These are phyloP conservation scores for Galeopsomyia nigrocyanea DNA, from an alignment of 2,888 invertebrate species.

Conservation along the genomic window DNA sequence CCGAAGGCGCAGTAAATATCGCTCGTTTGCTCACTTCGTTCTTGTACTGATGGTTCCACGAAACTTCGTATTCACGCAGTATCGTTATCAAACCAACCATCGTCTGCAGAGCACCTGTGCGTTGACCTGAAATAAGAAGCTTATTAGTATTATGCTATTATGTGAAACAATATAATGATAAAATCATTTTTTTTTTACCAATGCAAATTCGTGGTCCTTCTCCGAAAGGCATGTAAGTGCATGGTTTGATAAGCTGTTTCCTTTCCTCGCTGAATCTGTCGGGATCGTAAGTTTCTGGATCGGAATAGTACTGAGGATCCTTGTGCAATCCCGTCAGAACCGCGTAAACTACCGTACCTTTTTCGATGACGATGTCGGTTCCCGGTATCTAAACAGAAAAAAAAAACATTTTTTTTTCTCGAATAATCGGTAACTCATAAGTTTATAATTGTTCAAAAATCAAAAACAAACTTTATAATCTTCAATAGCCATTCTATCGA, in stretches of 20 bases:
- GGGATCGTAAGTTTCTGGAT: constrained; percentile 58
- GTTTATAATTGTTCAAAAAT: constrained; percentile 1
- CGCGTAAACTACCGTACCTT: constrained; percentile 56
- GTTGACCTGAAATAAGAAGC: constrained; percentile 50
- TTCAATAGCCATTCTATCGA: constrained; percentile 55
- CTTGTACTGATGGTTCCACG: constrained; percentile 50
- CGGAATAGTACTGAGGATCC: constrained; percentile 53
- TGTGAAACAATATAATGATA: neutral
- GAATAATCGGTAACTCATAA: neutral
- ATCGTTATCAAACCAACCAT: constrained; percentile 55
- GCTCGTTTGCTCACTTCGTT: constrained; percentile 46
- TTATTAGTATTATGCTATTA: too few relatives aligned
- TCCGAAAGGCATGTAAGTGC: constrained; percentile 60
- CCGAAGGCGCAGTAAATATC: constrained; percentile 51
- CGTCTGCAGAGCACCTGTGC: constrained; percentile 56
- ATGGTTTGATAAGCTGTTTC: constrained; percentile 54
- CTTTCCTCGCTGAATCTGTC: constrained; percentile 60
- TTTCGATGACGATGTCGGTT: constrained; percentile 56
- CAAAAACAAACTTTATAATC: constrained; percentile 58
- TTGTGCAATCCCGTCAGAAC: constrained; percentile 55
- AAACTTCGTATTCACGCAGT: constrained; percentile 56
- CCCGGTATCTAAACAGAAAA: constrained; percentile 55
- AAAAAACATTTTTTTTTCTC: neutral
- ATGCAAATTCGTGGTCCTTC: constrained; percentile 59
- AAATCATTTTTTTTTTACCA: constrained; percentile 48